Percentiles rank a stretch among this genome's conserved stretches.
Evolutionary conservation across 1,140 invertebrate species (phyloP).

Genomic region (Trichonephila clavipes): DNA sequence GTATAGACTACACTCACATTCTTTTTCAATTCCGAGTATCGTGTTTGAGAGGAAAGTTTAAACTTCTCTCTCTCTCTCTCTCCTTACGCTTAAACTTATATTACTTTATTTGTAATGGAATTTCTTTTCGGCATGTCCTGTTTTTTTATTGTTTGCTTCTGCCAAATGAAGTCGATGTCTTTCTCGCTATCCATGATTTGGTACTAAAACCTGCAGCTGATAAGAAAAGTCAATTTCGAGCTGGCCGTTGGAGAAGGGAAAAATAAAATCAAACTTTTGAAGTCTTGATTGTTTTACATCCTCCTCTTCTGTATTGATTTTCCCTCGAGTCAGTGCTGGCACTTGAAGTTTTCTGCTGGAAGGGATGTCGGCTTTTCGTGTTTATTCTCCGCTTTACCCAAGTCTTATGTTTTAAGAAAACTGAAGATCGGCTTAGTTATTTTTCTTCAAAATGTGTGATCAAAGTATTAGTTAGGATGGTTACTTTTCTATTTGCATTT

Average conservation of each 20-base stretch:
- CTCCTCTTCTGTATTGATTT: not conserved
- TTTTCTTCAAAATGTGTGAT: no score
- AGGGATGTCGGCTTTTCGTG: not conserved
- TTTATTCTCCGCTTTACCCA: not conserved
- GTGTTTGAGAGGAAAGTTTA: not conserved
- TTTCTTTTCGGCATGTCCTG: not conserved
- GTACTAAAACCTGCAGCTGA: not conserved
- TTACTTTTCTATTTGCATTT: no score
- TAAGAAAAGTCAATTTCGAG: slow-evolving; percentile 34
- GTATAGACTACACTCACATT: not conserved
- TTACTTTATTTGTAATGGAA: slow-evolving; percentile 1
- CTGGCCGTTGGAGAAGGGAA: not conserved
- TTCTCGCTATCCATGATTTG: not conserved
- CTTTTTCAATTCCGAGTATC: not conserved
- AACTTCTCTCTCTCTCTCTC: no score
- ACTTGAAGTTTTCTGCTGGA: not conserved
- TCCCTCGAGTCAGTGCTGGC: not conserved
- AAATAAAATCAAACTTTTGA: not conserved
- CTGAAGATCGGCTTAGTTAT: no score
- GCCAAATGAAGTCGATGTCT: not conserved
- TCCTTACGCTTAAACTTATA: not conserved
- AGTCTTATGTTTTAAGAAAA: not conserved
- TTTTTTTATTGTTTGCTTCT: not conserved
- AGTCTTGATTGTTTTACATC: not conserved
- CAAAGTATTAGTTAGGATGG: no score